Base-by-base conservation (phyloP, 2,113 vertebrate species). In the Riparia riparia region DNA sequence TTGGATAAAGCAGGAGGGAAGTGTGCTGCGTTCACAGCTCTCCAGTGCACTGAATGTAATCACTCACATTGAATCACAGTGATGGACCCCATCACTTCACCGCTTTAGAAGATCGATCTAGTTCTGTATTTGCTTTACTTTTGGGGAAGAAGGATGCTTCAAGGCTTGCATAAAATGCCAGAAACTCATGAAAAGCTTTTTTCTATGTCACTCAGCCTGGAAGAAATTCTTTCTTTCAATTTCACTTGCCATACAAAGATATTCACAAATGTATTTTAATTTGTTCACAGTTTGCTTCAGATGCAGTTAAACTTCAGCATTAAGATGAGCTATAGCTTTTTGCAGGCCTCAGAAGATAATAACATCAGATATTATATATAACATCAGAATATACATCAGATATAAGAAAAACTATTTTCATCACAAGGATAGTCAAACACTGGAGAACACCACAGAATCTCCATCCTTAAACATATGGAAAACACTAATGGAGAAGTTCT, bases 21-120 rank as follows among this genome's bases (percentile, higher is more conserved):
- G 13, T 0, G 0, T 54, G 51, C 31, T 78, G 39, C n/a, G 71
- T 79, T 78, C 56, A 64, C 19, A 69, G 71, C 53, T 65, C 37
- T 39, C 26, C 47, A 61, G 50, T 8, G 19, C 24, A 29, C 4
- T 61, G 58, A 76, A 64, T 26, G 45, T 13, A 51, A 57, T 34
- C 0, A 2, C 16, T 86, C 18, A 25, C 6, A 3, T 37, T 0
- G 0, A 50, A 50, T 26, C 19, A 4, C 4, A 63, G 34, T 3
- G 6, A 54, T 26, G 47, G 20, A 41, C n/a, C n/a, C 44, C 41
- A 13, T 49, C 3, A 2, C 10, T 54, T 15, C 42, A 29, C 66
- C 76, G 39, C 80, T 86, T 80, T 21, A 63, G 49, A 56, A 42
- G 24, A 69, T 39, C 28, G 42, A 26, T 3, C 31, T 29, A 47